A percentile compares a stretch with the other conserved stretches of the same genome.
Evolutionary conservation across 2,888 invertebrate species (phyloP).

Genomic region (Apocheima hispidaria): DNA sequence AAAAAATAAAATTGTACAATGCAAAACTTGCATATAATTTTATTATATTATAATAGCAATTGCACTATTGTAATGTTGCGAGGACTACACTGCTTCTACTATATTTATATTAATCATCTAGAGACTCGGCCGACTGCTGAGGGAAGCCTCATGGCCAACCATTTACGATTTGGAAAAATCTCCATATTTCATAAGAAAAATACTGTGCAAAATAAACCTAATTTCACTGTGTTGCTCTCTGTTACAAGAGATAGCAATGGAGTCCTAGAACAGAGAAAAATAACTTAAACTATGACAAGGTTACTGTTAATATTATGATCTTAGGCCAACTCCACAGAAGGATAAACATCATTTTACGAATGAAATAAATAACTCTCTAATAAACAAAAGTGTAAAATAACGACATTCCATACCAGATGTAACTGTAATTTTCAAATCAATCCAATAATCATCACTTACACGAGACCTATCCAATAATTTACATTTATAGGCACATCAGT

Average conservation of each 20-base stretch:
- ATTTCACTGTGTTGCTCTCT: slow-evolving; percentile 71
- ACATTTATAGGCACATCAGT: slow-evolving; percentile 86
- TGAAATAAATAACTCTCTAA: slow-evolving; percentile 57
- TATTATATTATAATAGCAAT: slow-evolving; percentile 77
- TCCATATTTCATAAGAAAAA: slow-evolving; percentile 75
- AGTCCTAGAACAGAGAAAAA: slow-evolving; percentile 65
- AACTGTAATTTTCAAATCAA: slow-evolving; percentile 75
- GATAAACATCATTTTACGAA: slow-evolving; percentile 57
- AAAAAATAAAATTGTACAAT: slow-evolving; percentile 85
- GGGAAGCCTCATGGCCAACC: slow-evolving; percentile 73
- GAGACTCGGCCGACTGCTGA: slow-evolving; percentile 63
- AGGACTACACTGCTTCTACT: slow-evolving; percentile 83
- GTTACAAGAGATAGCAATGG: slow-evolving; percentile 62
- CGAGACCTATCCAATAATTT: slow-evolving; percentile 82
- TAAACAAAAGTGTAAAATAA: slow-evolving; percentile 53
- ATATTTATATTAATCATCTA: slow-evolving; percentile 69
- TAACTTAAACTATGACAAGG: slow-evolving; percentile 66
- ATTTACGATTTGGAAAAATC: slow-evolving; percentile 71
- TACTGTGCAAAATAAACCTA: slow-evolving; percentile 80
- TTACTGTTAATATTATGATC: slow-evolving; percentile 62
- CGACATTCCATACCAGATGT: slow-evolving; percentile 61
- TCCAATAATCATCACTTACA: slow-evolving; percentile 76
- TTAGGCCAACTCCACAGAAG: slow-evolving; percentile 75
- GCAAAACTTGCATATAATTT: slow-evolving; percentile 83
- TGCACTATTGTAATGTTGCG: slow-evolving; percentile 86